phyloP scores from a whole-genome alignment of 92 coral and sea anemone species.

The Heliopora coerulea region DNA sequence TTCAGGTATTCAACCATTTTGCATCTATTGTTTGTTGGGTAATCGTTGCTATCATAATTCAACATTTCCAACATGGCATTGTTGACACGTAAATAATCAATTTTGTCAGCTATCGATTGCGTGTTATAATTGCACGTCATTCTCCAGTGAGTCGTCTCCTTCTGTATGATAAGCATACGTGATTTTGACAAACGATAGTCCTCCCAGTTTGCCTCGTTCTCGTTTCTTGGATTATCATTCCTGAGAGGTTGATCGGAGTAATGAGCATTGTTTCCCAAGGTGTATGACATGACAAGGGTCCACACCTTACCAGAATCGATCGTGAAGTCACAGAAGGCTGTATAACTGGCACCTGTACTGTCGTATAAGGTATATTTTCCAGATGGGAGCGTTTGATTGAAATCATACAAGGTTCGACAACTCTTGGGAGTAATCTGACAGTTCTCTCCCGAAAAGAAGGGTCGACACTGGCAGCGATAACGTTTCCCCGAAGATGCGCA shows the following conservation, averaged over 20 bases:
- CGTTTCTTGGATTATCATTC: not conserved
- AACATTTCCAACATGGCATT: not conserved
- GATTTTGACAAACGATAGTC: constrained; percentile 21
- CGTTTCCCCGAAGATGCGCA: not conserved
- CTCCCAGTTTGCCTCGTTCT: not conserved
- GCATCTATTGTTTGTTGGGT: not conserved
- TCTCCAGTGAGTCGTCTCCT: not conserved
- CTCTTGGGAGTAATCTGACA: not conserved
- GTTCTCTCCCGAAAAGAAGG: not conserved
- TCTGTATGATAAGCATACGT: not conserved
- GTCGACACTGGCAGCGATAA: constrained; percentile 7
- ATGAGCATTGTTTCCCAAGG: not conserved
- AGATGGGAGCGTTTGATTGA: not conserved
- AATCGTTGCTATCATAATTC: not conserved
- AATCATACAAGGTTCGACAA: constrained; percentile 14
- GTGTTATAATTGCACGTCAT: constrained; percentile 6
- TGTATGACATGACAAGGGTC: constrained; percentile 20
- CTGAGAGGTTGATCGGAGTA: not conserved
- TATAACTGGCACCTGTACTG: not conserved
- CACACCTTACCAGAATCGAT: constrained; percentile 10
- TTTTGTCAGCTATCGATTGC: constrained; percentile 1
- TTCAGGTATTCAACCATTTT: not conserved
- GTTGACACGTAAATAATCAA: constrained; percentile 2
- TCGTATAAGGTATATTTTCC: constrained; percentile 10
- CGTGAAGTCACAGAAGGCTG: constrained; percentile 10